A percentile compares a stretch with the other conserved stretches of the same genome.
phyloP scores from a whole-genome alignment of 1,140 invertebrate genomes.

The Danaus melanippus region DNA sequence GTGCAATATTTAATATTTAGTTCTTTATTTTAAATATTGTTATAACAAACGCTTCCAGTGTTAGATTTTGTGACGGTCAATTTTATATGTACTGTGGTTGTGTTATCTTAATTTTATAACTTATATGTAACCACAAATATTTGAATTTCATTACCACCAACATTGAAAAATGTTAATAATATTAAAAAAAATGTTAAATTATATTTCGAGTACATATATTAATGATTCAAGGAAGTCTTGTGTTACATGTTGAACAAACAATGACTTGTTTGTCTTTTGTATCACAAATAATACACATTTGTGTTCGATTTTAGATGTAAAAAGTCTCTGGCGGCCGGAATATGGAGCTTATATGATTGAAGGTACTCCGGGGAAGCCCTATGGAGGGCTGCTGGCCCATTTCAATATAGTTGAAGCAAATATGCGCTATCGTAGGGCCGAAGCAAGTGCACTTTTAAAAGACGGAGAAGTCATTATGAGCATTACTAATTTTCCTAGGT shows the following conservation, averaged over 20 bases:
- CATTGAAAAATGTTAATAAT: too few species aligned
- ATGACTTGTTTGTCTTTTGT: constrained; percentile 1
- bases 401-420: constrained; percentile 99
- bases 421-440: constrained; percentile 92
- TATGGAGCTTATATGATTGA: constrained; percentile 99
- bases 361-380: constrained; percentile 98
- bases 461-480: constrained; percentile 90
- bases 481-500: constrained; percentile 95
- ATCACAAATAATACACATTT: not conserved
- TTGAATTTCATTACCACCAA: too few species aligned
- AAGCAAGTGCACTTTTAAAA: constrained; percentile 84
- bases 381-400: constrained; percentile 92
- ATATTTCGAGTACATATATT: too few species aligned
- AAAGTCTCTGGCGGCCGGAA: constrained; percentile 96
- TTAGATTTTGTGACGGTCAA: too few species aligned
- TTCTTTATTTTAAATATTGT: too few species aligned
- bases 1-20: too few species aligned
- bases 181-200: too few species aligned
- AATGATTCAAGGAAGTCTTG: constrained; percentile 31
- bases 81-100: too few species aligned
- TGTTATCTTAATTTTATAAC: too few species aligned
- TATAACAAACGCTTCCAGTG: too few species aligned
- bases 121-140: too few species aligned
- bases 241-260: constrained; percentile 31
- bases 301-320: constrained; percentile 73